Conservation (phyloP, 1,140 invertebrate species). For the Campodea augens region DNA sequence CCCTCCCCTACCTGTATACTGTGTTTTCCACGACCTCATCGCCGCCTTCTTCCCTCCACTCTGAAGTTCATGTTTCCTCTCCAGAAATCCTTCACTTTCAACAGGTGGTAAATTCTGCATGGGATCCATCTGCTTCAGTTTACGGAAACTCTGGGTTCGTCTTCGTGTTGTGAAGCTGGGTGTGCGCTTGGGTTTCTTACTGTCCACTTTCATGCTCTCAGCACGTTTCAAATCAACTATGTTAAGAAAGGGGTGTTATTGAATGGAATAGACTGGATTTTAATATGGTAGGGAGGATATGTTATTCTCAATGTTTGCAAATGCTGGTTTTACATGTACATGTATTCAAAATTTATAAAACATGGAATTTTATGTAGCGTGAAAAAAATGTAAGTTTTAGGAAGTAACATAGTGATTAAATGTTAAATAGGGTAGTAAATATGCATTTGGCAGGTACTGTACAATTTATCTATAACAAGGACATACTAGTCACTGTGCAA, state of each 20-base stretch:
- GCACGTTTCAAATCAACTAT: constrained; percentile 54
- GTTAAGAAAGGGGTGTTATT: constrained; percentile 5
- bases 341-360: no score
- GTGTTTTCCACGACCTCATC: constrained; percentile 85
- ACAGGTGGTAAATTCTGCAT: constrained; percentile 62
- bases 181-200: constrained; percentile 63
- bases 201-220: constrained; percentile 68
- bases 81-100: constrained; percentile 77
- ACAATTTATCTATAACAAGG: no score
- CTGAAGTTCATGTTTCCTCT: constrained; percentile 87
- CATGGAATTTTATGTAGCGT: no score
- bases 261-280: no score
- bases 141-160: constrained; percentile 65
- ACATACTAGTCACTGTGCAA: no score
- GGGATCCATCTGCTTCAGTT: constrained; percentile 46
- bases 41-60: constrained; percentile 83
- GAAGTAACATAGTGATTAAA: no score
- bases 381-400: no score
- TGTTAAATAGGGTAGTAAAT: no score
- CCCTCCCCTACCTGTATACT: constrained; percentile 73
- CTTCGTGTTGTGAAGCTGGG: constrained; percentile 81
- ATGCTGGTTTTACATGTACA: no score
- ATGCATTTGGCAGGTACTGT: no score
- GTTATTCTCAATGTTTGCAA: no score
- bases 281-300: no score